phyloP scores from a whole-genome alignment of 2,888 invertebrate species.

The Brachypalpus laphriformis region DNA sequence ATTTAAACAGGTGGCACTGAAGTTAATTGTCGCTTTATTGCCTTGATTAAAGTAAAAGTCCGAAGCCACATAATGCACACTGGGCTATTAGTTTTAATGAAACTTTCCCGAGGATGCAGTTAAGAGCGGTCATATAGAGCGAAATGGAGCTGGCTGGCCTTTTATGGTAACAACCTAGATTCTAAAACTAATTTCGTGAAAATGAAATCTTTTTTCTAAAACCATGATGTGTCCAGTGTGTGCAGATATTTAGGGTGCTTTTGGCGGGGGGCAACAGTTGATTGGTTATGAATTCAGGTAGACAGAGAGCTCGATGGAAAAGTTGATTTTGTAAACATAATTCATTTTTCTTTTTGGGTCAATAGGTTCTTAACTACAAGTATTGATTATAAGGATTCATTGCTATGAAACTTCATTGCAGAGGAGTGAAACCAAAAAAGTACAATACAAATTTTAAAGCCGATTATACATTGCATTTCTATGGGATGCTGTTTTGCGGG shows the following conservation, averaged over 20 bases:
- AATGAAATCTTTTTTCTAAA: slow-evolving; percentile 15
- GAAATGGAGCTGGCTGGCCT: slow-evolving; percentile 2
- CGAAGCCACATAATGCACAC: slow-evolving; percentile 66
- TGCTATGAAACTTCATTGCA: no score
- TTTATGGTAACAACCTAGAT: slow-evolving; percentile 38
- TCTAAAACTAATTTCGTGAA: slow-evolving; percentile 43
- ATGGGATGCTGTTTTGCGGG: no score
- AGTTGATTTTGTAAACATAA: no score
- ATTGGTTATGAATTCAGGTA: neutral
- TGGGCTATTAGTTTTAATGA: slow-evolving; percentile 73
- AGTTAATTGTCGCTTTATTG: slow-evolving; percentile 71
- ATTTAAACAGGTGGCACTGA: slow-evolving; percentile 71
- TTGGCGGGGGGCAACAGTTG: neutral
- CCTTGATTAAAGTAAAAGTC: slow-evolving; percentile 72
- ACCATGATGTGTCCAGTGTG: neutral
- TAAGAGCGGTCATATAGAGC: slow-evolving; percentile 34
- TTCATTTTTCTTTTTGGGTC: no score
- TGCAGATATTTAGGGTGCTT: neutral
- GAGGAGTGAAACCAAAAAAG: no score
- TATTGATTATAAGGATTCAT: no score
- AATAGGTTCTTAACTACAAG: no score
- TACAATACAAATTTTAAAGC: no score
- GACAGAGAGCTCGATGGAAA: no score
- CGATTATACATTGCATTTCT: no score
- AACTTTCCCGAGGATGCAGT: slow-evolving; percentile 62